Evolutionary conservation across 2,797 vertebrate species (phyloP), one percentile per base, ranked within the genome.

Genomic region (Hirundo rustica): DNA sequence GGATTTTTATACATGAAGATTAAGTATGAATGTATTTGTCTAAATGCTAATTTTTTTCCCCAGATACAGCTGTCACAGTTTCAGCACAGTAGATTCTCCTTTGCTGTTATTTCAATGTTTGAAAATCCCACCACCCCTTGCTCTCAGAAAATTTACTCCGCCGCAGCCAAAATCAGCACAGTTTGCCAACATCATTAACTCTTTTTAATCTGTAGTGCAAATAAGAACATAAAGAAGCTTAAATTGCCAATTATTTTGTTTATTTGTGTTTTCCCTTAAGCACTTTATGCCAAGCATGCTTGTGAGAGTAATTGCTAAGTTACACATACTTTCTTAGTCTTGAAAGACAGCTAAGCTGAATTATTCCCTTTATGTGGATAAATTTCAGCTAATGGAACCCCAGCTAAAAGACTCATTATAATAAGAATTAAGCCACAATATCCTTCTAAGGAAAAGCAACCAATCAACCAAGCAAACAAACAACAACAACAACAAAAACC

Each of bases 241-340:
- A 76, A 75, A 53, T 68, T 67, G 10, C 13, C 44, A 92, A 75
- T 85, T 68, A 48, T 90, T 90, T 79, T 92, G 27, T 82, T 80
- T 93, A 55, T 85, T 88, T 88, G 47, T 87, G 40, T 71, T 95
- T 88, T 23, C 47, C 42, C 47, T 85, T 87, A 51, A 93, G 67
- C 66, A 47, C 12, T 74, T 64, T 54, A 51, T 55, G 55, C 10
- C 10, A 92, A 76, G 7, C 14, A 55, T 18, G 2, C 54, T 91
- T 74, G 10, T 67, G 30, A 83, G 80, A 80, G 55, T 77, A 73
- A 83, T 87, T 88, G 38, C 27, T 57, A 82, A 79, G 34, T 92
- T 88, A 34, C 23, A 55, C 36, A 20, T 74, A 51, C 19, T 74
- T 77, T 17, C 68, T 77, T 40, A 68, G n/a, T 61, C 47, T 76